phyloP scores from a whole-genome alignment of 2,888 invertebrate genomes.

The Hipparchia semele region DNA sequence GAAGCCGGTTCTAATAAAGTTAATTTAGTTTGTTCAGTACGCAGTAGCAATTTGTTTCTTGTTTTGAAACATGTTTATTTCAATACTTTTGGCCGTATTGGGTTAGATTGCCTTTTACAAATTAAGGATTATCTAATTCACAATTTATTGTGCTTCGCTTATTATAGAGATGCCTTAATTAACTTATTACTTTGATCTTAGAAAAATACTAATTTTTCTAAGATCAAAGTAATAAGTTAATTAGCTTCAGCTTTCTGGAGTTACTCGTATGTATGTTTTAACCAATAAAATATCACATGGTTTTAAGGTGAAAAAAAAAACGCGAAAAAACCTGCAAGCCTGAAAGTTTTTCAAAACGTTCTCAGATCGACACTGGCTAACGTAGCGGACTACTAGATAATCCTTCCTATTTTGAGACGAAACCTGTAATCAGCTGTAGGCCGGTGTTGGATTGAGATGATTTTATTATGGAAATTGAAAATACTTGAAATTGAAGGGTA shows the following conservation, averaged over 20 bases:
- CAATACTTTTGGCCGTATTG: slow-evolving; percentile 4
- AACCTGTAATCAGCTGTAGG: too few species aligned
- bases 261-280: too few species aligned
- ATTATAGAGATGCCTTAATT: neutral
- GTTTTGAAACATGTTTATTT: slow-evolving; percentile 27
- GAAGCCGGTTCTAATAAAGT: slow-evolving; percentile 32
- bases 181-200: neutral
- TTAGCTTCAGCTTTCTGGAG: neutral
- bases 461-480: too few species aligned
- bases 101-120: slow-evolving; percentile 9
- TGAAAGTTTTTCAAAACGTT: too few species aligned
- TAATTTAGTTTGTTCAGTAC: slow-evolving; percentile 19
- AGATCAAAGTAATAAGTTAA: neutral
- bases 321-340: too few species aligned
- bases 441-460: too few species aligned
- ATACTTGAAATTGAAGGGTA: neutral
- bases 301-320: too few species aligned
- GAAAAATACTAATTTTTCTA: neutral
- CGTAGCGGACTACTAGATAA: too few species aligned
- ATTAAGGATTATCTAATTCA: slow-evolving; percentile 6
- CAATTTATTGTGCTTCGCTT: neutral
- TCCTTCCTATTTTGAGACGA: too few species aligned
- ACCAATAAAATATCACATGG: too few species aligned
- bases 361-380: too few species aligned
- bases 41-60: slow-evolving; percentile 28